phyloP scores from a whole-genome alignment of 2,797 vertebrate species.

The Manis pentadactyla region DNA sequence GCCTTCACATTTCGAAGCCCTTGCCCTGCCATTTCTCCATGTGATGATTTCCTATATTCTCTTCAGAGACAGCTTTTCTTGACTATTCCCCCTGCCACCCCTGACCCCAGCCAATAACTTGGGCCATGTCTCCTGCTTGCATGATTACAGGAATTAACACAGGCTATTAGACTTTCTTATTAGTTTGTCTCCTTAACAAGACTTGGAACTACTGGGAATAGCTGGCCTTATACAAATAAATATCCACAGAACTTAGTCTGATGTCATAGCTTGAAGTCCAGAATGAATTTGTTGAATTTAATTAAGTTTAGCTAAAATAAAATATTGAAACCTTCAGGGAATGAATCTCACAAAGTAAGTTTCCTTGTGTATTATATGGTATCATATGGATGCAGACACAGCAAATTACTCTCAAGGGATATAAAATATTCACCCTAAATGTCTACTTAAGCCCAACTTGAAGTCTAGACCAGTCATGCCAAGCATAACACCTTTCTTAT shows the following conservation, averaged over 20 bases:
- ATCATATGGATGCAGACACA: conserved; percentile 3
- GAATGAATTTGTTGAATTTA: conserved; percentile 26
- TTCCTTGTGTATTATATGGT: conserved; percentile 1
- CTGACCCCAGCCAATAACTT: background rate
- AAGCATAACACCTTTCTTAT: conserved; percentile 80
- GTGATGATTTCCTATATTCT: background rate
- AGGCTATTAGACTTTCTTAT: background rate
- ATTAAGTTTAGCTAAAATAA: conserved; percentile 52
- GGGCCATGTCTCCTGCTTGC: background rate
- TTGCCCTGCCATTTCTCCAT: background rate
- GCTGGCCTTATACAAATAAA: background rate
- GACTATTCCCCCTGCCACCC: background rate
- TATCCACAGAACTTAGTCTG: background rate
- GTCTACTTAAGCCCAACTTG: conserved; percentile 46
- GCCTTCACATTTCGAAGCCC: background rate
- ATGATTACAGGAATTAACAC: background rate
- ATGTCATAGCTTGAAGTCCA: background rate
- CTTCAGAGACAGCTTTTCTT: background rate
- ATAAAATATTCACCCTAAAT: conserved; percentile 47
- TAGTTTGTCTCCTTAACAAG: background rate
- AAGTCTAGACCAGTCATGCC: conserved; percentile 74
- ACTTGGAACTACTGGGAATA: background rate
- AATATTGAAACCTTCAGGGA: background rate
- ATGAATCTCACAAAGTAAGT: background rate
- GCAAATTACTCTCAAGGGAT: background rate